These are phyloP conservation scores for Poecile montanus DNA, from an alignment of 2,797 vertebrate genomes.

Conservation along the genomic window DNA sequence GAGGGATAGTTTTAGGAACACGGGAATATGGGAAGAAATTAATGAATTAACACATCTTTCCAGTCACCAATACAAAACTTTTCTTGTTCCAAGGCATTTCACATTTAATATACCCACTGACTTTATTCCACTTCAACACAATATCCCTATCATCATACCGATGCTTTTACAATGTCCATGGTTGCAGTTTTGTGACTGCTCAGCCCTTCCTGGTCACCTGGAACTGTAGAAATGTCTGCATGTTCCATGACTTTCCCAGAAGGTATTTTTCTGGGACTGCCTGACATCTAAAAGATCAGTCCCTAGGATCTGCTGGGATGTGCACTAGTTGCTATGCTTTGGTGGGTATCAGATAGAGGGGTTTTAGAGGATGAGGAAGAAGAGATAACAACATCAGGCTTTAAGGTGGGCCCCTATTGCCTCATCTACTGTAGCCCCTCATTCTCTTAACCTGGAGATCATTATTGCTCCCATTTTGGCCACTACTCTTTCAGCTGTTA, in stretches of 20 bases:
- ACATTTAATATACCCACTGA: neutral
- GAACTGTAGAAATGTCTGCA: neutral
- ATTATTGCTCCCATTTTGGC: neutral
- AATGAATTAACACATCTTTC: neutral
- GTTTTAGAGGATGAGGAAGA: neutral
- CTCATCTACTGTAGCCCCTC: neutral
- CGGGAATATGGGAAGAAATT: neutral
- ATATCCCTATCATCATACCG: neutral
- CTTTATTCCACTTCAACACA: neutral
- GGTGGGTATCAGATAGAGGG: neutral
- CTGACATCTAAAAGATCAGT: neutral
- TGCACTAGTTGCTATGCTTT: neutral
- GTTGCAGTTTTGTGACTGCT: neutral
- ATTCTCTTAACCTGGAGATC: neutral
- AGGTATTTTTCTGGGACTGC: neutral
- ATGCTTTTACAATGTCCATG: neutral
- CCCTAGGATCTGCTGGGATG: neutral
- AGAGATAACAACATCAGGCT: neutral
- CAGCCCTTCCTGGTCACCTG: neutral
- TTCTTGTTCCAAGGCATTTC: neutral
- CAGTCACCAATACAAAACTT: neutral
- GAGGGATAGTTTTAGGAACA: neutral
- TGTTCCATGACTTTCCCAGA: neutral
- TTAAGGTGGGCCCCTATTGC: neutral
- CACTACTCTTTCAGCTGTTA: neutral